These are phyloP conservation scores for Drosophila stalkeri DNA, from an alignment of 2,888 invertebrate species.

Conservation along the genomic window DNA sequence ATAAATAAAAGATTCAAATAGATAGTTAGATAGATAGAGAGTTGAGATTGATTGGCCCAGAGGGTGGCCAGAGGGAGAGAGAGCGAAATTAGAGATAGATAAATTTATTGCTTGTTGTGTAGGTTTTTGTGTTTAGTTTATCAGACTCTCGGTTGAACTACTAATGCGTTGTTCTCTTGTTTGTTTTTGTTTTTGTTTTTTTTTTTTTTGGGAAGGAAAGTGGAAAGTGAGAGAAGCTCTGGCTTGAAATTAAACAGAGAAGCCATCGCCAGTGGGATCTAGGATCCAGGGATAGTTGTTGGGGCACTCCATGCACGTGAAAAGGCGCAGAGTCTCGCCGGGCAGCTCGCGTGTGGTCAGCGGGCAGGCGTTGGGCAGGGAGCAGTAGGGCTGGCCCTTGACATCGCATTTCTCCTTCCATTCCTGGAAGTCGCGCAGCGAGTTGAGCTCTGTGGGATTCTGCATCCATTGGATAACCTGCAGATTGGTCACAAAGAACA, in stretches of 20 bases:
- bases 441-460: conserved; percentile 94
- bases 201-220: conserved; percentile 22
- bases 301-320: conserved; percentile 98
- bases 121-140: conserved; percentile 74
- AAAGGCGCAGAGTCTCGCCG: conserved; percentile 95
- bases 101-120: conserved; percentile 44
- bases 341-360: conserved; percentile 95
- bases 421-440: conserved; percentile 95
- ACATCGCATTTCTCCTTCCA: conserved; percentile 98
- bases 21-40: not conserved
- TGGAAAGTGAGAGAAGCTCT: conserved; percentile 20
- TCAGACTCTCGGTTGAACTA: conserved; percentile 86
- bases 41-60: not conserved
- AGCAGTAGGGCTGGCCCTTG: conserved; percentile 96
- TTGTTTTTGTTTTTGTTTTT: conserved; percentile 52
- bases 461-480: conserved; percentile 98
- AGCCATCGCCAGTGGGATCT: conserved; percentile 97
- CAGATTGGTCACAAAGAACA: conserved; percentile 96
- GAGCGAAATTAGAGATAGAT: conserved; percentile 14
- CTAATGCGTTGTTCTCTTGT: conserved; percentile 76
- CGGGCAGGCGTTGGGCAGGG: conserved; percentile 95
- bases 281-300: conserved; percentile 98
- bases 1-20: conserved; percentile 57
- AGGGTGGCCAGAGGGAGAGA: not conserved
- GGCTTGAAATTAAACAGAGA: conserved; percentile 89